These are phyloP conservation scores for Psococerastis gibbosa DNA, from an alignment of 2,888 invertebrate genomes.

Conservation along the genomic window DNA sequence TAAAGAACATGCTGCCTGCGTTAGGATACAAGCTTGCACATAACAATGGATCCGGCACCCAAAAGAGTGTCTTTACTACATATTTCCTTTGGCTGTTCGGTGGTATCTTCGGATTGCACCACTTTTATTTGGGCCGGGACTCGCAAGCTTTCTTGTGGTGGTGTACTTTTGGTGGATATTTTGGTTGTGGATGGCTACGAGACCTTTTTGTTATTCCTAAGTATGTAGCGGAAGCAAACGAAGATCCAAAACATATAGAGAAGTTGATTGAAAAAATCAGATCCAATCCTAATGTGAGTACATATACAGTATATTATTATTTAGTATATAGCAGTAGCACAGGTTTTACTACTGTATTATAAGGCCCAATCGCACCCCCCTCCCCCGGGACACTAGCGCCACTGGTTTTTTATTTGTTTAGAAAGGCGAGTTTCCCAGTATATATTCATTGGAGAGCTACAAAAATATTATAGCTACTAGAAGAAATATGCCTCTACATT, in stretches of 20 bases:
- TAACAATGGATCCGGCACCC: not conserved
- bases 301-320: no score
- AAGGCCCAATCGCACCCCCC: no score
- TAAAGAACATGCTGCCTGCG: not conserved
- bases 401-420: no score
- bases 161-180: conserved; percentile 69
- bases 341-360: no score
- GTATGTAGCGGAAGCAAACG: conserved; percentile 67
- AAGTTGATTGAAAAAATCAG: conserved; percentile 41
- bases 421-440: no score
- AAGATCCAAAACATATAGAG: conserved; percentile 45
- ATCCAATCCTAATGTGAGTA: conserved; percentile 40
- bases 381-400: no score
- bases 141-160: conserved; percentile 81
- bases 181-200: conserved; percentile 67
- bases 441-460: no score
- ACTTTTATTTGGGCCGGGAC: conserved; percentile 75
- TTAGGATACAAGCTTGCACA: not conserved
- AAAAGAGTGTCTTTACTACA: conserved; percentile 37
- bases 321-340: no score
- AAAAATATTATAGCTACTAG: no score
- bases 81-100: conserved; percentile 77
- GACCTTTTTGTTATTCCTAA: conserved; percentile 70
- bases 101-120: conserved; percentile 76
- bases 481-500: no score